These are phyloP conservation scores for Chaetoderma sp. DNA, from an alignment of 2,888 invertebrate species.

Conservation along the genomic window DNA sequence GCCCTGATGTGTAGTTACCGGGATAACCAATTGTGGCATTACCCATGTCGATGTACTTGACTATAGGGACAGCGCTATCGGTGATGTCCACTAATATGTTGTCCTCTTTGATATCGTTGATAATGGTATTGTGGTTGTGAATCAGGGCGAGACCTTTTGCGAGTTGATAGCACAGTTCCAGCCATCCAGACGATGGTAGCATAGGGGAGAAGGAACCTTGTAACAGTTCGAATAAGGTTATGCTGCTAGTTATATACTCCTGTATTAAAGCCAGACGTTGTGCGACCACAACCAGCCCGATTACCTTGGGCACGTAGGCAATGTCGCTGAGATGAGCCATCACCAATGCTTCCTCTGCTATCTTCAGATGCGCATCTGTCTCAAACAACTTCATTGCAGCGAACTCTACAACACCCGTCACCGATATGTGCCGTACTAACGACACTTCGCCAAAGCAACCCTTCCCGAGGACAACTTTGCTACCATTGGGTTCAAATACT, in stretches of 20 bases:
- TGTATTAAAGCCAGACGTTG: not conserved
- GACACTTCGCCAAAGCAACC: too few relatives aligned
- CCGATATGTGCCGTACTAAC: too few relatives aligned
- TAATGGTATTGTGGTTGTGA: not conserved
- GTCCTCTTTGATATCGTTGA: slow-evolving; percentile 5
- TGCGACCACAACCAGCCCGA: not conserved
- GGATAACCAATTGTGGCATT: too few relatives aligned
- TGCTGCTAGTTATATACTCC: not conserved
- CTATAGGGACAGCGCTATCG: not conserved
- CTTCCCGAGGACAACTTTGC: too few relatives aligned
- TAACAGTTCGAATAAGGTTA: not conserved
- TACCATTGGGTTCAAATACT: too few relatives aligned
- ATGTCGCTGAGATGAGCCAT: not conserved
- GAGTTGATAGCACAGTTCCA: not conserved
- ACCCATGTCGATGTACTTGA: slow-evolving; percentile 4
- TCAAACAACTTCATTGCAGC: too few relatives aligned
- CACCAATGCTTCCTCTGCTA: not conserved
- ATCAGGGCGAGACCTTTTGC: not conserved
- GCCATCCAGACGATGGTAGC: too few relatives aligned
- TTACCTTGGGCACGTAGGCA: not conserved
- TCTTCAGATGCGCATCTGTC: too few relatives aligned
- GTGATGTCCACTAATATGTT: not conserved
- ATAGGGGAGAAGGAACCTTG: too few relatives aligned
- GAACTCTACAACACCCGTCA: too few relatives aligned
- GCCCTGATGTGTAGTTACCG: not conserved